Percentiles rank a stretch among this genome's conserved stretches.
Evolutionary conservation across 1,140 invertebrate genomes (phyloP).

Genomic region (Drosophila nigrodunni): DNA sequence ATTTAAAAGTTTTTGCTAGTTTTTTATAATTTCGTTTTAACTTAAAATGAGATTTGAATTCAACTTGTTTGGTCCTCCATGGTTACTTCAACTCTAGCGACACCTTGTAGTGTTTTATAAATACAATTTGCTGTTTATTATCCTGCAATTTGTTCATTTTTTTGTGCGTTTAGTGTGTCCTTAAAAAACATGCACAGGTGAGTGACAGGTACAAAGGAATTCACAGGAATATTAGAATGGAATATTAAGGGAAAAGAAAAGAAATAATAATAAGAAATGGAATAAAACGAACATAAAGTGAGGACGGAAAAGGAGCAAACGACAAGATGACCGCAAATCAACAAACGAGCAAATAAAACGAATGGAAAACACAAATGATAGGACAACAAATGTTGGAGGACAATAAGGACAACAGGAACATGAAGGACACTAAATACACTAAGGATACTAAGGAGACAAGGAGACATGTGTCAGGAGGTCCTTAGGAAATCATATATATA

Average conservation of each 20-base stretch:
- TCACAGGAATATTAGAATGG: constrained; percentile 9
- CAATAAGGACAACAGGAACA: not conserved
- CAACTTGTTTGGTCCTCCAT: not conserved
- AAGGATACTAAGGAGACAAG: constrained; percentile 4
- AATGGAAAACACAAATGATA: constrained; percentile 6
- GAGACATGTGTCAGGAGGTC: constrained; percentile 33
- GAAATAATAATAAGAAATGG: not conserved
- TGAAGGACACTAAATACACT: not conserved
- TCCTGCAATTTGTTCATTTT: not conserved
- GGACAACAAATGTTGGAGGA: not conserved
- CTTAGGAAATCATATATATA: not conserved
- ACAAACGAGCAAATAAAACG: constrained; percentile 40
- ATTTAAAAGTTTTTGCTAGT: too few relatives aligned
- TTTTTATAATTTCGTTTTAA: too few relatives aligned
- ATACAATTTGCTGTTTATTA: constrained; percentile 5
- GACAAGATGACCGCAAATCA: constrained; percentile 49
- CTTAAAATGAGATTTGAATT: not conserved
- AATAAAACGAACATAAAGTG: not conserved
- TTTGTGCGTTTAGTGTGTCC: not conserved
- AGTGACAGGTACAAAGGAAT: constrained; percentile 16
- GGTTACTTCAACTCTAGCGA: not conserved
- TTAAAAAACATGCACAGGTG: not conserved
- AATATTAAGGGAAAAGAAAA: not conserved
- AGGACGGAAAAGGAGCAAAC: constrained; percentile 16
- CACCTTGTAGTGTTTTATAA: not conserved